Evolutionary conservation across 92 coral and sea anemone genomes (phyloP), one percentile per base, ranked within the genome.

Genomic region (Phenganax stokvisi): DNA sequence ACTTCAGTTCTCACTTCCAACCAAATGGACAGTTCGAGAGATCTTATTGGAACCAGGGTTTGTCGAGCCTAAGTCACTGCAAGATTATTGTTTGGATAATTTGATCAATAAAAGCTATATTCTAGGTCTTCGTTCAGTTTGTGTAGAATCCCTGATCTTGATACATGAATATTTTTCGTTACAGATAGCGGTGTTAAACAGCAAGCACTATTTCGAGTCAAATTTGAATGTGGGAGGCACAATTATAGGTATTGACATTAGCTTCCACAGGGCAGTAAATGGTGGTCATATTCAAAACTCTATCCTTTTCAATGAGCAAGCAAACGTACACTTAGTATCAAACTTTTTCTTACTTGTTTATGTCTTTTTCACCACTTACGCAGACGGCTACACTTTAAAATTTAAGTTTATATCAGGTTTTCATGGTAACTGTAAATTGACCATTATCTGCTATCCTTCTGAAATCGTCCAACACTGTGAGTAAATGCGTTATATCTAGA

Each of bases 1-100:
- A 88, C 90, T 15, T 85, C 90, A 31, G 83, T 79, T 20, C 53
- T 79, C 54, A 79, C 83, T 0, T 79, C 83, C 12, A 79, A 79
- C 55, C 83, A 79, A 52, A 79, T 79, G 73, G 83, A 79, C 56
- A 12, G 17, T 27, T 62, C 60, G 0, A 62, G 65, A 6, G 56
- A 79, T 13, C 58, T 79, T 55, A 79, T 79, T 79, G 83, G 83
- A 3, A 63, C 72, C 12, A 79, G 17, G 57, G 83, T 79, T 17
- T 63, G 83, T 20, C 10, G 37, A 47, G 51, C 13, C 16, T 29
- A 29, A 47, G 8, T 53, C 47, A 37, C 2, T 37, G 47, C 47
- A 37, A 5, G 47, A 37, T 1, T 2, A 37, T 37, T 2, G 47
- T 37, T 37, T 17, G 0, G 67, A 61, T 17, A 12, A 7, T 25